Base-by-base conservation (phyloP, 2,888 invertebrate genomes). In the Oligia fasciuncula region DNA sequence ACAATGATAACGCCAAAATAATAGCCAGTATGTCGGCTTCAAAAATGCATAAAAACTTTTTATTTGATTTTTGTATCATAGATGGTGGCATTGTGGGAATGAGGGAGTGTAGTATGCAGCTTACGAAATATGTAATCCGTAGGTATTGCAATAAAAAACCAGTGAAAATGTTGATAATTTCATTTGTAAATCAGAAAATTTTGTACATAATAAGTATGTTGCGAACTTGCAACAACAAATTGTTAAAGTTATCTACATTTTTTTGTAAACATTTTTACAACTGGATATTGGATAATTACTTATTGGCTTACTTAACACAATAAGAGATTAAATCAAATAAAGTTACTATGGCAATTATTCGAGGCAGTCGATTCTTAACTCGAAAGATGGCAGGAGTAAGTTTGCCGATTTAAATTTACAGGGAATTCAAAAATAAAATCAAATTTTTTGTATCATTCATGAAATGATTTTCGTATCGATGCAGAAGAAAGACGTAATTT, bases 391-490 rank as follows among this genome's bases (percentile, higher is more conserved):
- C n/a, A 63, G 29, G 6, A 35, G 29, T 80, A 54, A 46, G n/a
- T 73, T 40, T 4, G 23, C 54, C 23, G 43, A 60, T 23, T 60
- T 83, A n/a, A 70, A 60, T 60, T 66, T 80, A 76, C 76, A 85
- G 82, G 71, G 71, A 81, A 68, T 62, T 43, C 49, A 4, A 29
- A 51, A 46, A 40, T 74, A 65, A 49, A 73, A 57, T 67, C 70
- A 62, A 83, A 9, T 29, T 40, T 81, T 60, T 85, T 67, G 46
- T 62, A 73, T 29, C 29, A 19, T 46, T 40, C 35, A 40, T 67
- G 65, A 71, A 51, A 85, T 40, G 67, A 49, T 82, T 82, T 81
- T 85, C n/a, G 70, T 86, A 83, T 84, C 65, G 63, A 43, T 67
- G 11, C 35, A 73, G 60, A 76, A 51, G 11, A 35, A 40, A 35